Evolutionary conservation across 2,113 vertebrate species (phyloP), one percentile per base, ranked within the genome.

Genomic region (Erpornis zantholeuca): DNA sequence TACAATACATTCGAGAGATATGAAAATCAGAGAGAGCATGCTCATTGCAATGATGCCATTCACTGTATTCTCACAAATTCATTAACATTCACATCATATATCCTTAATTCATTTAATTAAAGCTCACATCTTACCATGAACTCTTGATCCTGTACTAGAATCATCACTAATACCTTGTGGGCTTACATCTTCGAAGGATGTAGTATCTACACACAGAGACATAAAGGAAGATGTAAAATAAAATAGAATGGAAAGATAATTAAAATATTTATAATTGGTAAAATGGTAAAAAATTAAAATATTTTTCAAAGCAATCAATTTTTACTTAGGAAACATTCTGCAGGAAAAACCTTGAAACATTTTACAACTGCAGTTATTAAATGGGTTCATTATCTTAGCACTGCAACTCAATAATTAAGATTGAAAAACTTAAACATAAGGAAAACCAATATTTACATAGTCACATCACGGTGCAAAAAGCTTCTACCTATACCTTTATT

Each of bases 181-280:
- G 72, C 98, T 98, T 94, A 99, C 97, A 84, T 99, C 99, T 97
- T 99, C 99, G 91, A 98, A 99, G 83, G 99, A 99, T 68, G 97
- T 98, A 35, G 98, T 97, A 96, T 98, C 99, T 99, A 98, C n/a
- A 91, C 57, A 95, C 77, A 88, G 97, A 97, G 83, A 96, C 56
- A 96, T 82, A 97, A 97, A 95, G 53, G 79, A 80, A 71, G 66
- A 96, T 90, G 89, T 96, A 91, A 97, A 96, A 96, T 50, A 93
- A 78, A 93, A 90, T 40, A 47, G 82, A 92, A 88, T 8, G 3
- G 72, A 90, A 92, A 72, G 7, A 50, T 29, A 36, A 79, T 11
- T 50, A 24, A 73, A 76, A 28, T 72, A 89, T 20, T 78, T 96
- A 71, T 88, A 5, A 82, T 36, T 82, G 75, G 60, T 17, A 60